phyloP scores from a whole-genome alignment of 2,888 invertebrate species.

The Chymomyza amoena region DNA sequence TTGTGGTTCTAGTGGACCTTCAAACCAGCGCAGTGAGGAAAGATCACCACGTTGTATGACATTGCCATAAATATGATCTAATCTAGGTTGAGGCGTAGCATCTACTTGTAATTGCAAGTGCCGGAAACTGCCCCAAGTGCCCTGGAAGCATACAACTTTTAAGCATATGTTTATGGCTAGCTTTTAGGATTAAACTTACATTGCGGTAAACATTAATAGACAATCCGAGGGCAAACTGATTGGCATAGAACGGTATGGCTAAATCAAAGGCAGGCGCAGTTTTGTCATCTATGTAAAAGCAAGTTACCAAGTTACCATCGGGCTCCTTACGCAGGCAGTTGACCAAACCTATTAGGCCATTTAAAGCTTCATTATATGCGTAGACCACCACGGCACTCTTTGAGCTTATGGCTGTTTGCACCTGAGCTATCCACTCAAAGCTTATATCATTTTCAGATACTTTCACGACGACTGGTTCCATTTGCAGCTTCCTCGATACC shows the following conservation, averaged over 20 bases:
- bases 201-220: slow-evolving; percentile 88
- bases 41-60: slow-evolving; percentile 90
- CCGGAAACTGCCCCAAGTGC: slow-evolving; percentile 87
- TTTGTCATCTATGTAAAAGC: slow-evolving; percentile 83
- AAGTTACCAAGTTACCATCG: slow-evolving; percentile 83
- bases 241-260: slow-evolving; percentile 83
- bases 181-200: slow-evolving; percentile 56
- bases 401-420: slow-evolving; percentile 65
- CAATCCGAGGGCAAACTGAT: slow-evolving; percentile 86
- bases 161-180: too few species aligned
- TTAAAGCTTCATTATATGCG: slow-evolving; percentile 83
- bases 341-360: slow-evolving; percentile 92
- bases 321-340: slow-evolving; percentile 92
- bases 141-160: slow-evolving; percentile 53
- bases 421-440: slow-evolving; percentile 72
- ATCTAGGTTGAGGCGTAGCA: slow-evolving; percentile 76
- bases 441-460: slow-evolving; percentile 63
- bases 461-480: slow-evolving; percentile 56
- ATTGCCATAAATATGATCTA: slow-evolving; percentile 88
- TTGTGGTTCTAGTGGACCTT: slow-evolving; percentile 82
- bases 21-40: slow-evolving; percentile 90
- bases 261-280: slow-evolving; percentile 84
- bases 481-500: slow-evolving; percentile 41
- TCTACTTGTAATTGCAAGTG: slow-evolving; percentile 83
- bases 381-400: slow-evolving; percentile 81